Evolutionary conservation across 2,888 invertebrate species (phyloP).

Genomic region (Drosophila multiciliata): DNA sequence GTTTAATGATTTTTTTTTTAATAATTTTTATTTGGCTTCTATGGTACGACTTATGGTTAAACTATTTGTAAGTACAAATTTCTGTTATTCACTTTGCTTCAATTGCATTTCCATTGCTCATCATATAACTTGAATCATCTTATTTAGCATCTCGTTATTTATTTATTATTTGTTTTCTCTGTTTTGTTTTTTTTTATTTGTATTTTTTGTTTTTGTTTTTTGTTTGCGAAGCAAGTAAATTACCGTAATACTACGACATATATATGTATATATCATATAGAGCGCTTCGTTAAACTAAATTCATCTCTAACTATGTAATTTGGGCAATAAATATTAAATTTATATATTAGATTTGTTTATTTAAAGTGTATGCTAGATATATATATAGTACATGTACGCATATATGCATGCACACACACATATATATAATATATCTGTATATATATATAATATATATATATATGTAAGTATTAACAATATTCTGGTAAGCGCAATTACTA

Average conservation of each 20-base stretch:
- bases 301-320: slow-evolving; percentile 77
- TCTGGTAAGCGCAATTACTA: slow-evolving; percentile 58
- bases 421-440: slow-evolving; percentile 36
- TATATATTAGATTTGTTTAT: slow-evolving; percentile 67
- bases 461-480: slow-evolving; percentile 72
- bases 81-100: slow-evolving; percentile 67
- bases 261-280: slow-evolving; percentile 50
- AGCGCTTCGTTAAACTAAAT: slow-evolving; percentile 74
- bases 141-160: slow-evolving; percentile 37
- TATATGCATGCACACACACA: slow-evolving; percentile 34
- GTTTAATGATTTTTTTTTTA: slow-evolving; percentile 46
- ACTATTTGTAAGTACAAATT: slow-evolving; percentile 80
- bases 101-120: slow-evolving; percentile 70
- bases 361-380: slow-evolving; percentile 51
- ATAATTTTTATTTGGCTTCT: slow-evolving; percentile 81
- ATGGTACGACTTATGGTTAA: slow-evolving; percentile 78
- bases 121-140: slow-evolving; percentile 41
- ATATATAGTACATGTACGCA: slow-evolving; percentile 41
- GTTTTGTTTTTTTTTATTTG: slow-evolving; percentile 2
- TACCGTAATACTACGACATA: slow-evolving; percentile 65
- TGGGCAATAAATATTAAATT: slow-evolving; percentile 79
- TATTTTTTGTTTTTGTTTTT: slow-evolving; percentile 23
- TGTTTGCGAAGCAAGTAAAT: slow-evolving; percentile 60
- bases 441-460: slow-evolving; percentile 36
- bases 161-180: slow-evolving; percentile 11